These are phyloP conservation scores for Chroicocephalus ridibundus DNA, from an alignment of 2,113 vertebrate species.

Conservation along the genomic window DNA sequence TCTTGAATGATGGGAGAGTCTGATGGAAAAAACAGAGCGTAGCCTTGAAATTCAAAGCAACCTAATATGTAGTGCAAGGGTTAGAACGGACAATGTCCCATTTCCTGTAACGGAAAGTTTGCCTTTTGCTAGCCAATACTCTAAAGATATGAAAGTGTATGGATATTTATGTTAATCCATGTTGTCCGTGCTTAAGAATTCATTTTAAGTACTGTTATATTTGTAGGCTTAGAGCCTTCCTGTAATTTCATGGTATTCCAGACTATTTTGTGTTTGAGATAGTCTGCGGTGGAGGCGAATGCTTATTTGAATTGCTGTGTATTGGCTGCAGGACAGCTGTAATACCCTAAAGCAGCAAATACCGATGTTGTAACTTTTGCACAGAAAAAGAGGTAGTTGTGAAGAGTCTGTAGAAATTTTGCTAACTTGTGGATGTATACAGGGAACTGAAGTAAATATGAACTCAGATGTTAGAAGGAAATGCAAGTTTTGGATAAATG, in stretches of 20 bases:
- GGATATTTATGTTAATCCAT: background rate
- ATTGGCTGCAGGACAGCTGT: background rate
- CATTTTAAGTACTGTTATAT: background rate
- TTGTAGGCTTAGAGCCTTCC: background rate
- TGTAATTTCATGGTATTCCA: background rate
- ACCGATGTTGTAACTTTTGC: background rate
- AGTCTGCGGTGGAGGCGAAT: background rate
- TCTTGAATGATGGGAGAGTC: background rate
- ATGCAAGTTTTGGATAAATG: background rate
- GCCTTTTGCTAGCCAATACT: background rate
- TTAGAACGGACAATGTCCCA: background rate
- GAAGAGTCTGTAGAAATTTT: background rate
- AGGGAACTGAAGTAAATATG: background rate
- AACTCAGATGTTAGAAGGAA: background rate
- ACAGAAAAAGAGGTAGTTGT: background rate
- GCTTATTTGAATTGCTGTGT: background rate
- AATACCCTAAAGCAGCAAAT: background rate
- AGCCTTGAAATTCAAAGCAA: background rate
- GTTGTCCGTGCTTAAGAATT: background rate
- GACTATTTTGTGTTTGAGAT: background rate
- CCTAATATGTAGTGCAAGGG: background rate
- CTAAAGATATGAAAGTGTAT: background rate
- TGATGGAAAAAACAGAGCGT: fast-evolving
- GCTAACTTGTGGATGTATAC: background rate
- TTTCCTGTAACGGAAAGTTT: background rate